These are phyloP conservation scores for Odontocolon sp. DNA, from an alignment of 2,888 invertebrate genomes.

Conservation along the genomic window DNA sequence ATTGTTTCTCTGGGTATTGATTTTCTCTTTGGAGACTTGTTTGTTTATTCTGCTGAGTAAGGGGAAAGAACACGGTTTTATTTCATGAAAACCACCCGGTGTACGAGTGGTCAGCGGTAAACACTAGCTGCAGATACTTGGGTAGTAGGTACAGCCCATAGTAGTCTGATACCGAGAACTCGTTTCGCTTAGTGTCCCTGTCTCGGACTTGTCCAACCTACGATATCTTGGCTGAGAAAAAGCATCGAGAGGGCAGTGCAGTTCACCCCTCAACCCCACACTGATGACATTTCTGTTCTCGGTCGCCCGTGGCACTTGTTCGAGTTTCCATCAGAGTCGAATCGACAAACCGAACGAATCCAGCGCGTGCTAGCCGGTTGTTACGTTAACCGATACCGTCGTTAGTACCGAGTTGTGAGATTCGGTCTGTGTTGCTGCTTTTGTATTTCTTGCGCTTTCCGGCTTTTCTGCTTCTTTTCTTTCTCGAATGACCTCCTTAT, in stretches of 20 bases:
- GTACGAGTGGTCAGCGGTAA: constrained; percentile 34
- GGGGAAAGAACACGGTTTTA: constrained; percentile 8
- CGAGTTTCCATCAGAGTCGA: constrained; percentile 37
- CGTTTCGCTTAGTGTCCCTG: constrained; percentile 19
- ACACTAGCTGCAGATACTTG: constrained; percentile 15
- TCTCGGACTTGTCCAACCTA: constrained; percentile 15
- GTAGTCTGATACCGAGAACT: constrained; percentile 16
- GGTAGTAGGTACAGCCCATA: background rate
- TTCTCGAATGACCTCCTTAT: constrained; percentile 19
- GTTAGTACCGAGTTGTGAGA: constrained; percentile 41
- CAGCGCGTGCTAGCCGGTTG: background rate
- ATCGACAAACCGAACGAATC: constrained; percentile 33
- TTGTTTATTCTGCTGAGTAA: background rate
- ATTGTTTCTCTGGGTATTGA: no score
- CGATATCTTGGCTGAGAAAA: constrained; percentile 19
- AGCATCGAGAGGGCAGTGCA: constrained; percentile 17
- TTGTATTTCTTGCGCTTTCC: background rate
- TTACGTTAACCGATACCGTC: constrained; percentile 39
- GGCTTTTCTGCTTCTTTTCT: background rate
- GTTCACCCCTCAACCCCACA: background rate
- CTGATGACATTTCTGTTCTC: constrained; percentile 26
- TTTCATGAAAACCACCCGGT: constrained; percentile 25
- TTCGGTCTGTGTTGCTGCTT: constrained; percentile 19
- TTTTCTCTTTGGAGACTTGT: no score
- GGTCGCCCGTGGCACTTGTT: constrained; percentile 39